Evolutionary conservation across 2,797 vertebrate genomes (phyloP).

Genomic region (Pseudomugil tenellus): DNA sequence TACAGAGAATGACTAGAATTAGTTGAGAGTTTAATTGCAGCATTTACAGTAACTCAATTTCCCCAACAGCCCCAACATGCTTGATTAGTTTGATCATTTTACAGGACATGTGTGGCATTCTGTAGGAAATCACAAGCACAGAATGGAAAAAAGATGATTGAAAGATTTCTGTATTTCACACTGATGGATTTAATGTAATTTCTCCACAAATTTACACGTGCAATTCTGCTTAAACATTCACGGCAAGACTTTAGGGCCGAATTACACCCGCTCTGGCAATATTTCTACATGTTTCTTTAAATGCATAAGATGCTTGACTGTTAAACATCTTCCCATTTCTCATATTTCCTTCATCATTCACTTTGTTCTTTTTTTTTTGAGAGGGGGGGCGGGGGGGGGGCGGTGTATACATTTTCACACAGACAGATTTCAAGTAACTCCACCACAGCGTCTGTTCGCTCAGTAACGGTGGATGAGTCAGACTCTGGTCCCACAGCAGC

Average conservation of each 20-base stretch:
- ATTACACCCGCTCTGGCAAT: background rate
- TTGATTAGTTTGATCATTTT: constrained; percentile 22
- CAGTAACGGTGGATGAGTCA: constrained; percentile 82
- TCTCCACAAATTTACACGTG: background rate
- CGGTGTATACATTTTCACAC: background rate
- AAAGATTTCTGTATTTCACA: constrained; percentile 7
- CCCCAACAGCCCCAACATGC: constrained; percentile 14
- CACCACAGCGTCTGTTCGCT: constrained; percentile 62
- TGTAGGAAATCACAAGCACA: constrained; percentile 30
- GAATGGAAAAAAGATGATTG: constrained; percentile 7
- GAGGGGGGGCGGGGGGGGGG: too few species aligned
- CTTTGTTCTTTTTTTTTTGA: background rate
- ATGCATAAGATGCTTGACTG: background rate
- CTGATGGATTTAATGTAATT: constrained; percentile 24
- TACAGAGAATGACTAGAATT: constrained; percentile 36
- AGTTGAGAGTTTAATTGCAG: constrained; percentile 43
- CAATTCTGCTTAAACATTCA: background rate
- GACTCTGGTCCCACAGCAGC: constrained; percentile 79
- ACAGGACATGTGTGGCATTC: constrained; percentile 9
- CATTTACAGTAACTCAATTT: constrained; percentile 51
- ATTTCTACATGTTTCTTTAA: constrained; percentile 2
- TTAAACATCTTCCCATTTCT: background rate
- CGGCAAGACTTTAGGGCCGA: background rate
- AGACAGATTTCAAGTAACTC: constrained; percentile 66
- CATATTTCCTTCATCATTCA: background rate